Percentiles rank a stretch among this genome's conserved stretches.
phyloP scores from a whole-genome alignment of 2,888 invertebrate genomes.

The Himalopsyche japonica region DNA sequence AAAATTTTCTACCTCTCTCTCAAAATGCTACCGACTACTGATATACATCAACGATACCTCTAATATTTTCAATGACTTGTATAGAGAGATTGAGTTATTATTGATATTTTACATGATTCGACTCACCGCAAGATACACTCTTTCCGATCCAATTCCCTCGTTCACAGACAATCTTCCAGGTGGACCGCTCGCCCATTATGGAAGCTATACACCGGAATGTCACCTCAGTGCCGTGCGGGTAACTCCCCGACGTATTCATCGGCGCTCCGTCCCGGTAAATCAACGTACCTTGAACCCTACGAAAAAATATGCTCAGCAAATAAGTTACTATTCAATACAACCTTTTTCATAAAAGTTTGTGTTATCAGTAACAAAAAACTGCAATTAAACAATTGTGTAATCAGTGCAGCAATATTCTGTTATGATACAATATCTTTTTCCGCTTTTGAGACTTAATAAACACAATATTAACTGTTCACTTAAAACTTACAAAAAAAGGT shows the following conservation, averaged over 20 bases:
- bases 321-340: not conserved
- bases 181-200: conserved; percentile 78
- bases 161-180: conserved; percentile 84
- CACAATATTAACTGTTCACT: no score
- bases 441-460: no score
- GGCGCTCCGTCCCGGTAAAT: conserved; percentile 74
- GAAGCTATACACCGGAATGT: conserved; percentile 82
- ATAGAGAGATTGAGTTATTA: no score
- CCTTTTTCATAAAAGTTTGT: not conserved
- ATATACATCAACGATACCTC: no score
- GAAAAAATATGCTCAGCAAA: not conserved
- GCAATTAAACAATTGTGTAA: no score
- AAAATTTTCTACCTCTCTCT: no score
- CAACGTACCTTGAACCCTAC: conserved; percentile 75
- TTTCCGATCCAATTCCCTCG: conserved; percentile 84
- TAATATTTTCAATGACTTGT: no score
- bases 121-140: conserved; percentile 76
- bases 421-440: no score
- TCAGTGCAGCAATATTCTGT: no score
- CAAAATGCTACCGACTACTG: no score
- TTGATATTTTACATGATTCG: not conserved
- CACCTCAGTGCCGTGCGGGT: conserved; percentile 81
- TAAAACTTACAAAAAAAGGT: no score
- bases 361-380: no score
- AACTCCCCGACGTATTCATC: conserved; percentile 67